Evolutionary conservation across 2,113 vertebrate genomes (phyloP).

Genomic region (Pavo muticus): DNA sequence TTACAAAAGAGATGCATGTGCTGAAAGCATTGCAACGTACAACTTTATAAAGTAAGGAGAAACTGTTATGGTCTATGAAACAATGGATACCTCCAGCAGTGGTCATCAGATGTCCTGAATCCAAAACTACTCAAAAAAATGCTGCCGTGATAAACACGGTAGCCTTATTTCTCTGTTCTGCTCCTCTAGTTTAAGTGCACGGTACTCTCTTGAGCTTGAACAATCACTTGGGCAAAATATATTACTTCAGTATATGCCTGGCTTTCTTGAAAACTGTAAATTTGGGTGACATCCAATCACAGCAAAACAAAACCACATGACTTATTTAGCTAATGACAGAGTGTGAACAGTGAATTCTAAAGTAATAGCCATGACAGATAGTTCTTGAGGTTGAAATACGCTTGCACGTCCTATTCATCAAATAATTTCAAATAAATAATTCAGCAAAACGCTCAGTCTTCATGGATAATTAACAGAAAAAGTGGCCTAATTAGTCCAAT

Average conservation of each 20-base stretch:
- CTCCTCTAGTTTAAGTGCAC: not conserved
- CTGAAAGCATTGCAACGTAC: not conserved
- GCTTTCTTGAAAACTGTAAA: constrained; percentile 17
- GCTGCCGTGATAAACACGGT: not conserved
- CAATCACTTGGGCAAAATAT: not conserved
- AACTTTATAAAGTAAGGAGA: not conserved
- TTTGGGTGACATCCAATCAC: not conserved
- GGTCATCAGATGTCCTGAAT: fast-evolving
- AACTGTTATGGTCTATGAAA: not conserved
- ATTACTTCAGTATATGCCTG: not conserved
- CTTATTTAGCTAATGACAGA: constrained; percentile 25
- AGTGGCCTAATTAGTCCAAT: not conserved
- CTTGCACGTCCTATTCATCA: not conserved
- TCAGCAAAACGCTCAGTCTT: not conserved
- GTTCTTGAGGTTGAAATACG: not conserved
- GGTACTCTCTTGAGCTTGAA: not conserved
- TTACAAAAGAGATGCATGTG: fast-evolving
- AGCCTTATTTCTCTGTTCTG: not conserved
- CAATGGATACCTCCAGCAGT: fast-evolving
- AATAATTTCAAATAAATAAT: constrained; percentile 46
- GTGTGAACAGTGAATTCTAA: not conserved
- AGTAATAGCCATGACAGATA: not conserved
- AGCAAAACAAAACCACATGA: not conserved
- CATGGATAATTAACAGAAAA: constrained; percentile 15
- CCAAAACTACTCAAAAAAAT: not conserved